A percentile compares a stretch with the other conserved stretches of the same genome.
Conservation (phyloP, 2,797 vertebrate genomes). For the Hyperoplus immaculatus region DNA sequence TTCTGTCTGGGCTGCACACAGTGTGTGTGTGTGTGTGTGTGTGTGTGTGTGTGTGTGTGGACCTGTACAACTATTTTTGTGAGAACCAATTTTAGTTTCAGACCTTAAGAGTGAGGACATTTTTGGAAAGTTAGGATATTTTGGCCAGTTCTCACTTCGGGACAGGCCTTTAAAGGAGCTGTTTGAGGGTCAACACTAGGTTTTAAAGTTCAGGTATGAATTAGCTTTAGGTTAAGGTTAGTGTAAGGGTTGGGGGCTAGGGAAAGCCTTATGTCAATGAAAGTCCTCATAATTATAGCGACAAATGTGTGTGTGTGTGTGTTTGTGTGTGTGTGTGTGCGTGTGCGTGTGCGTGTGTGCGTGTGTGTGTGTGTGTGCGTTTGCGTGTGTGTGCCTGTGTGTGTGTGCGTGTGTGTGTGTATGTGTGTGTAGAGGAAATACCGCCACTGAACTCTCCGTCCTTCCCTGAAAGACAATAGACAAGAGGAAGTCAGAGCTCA, state of each 20-base stretch:
- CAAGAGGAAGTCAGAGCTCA: slow-evolving; percentile 33
- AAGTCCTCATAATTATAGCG: too few relatives aligned
- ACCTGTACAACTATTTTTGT: too few relatives aligned
- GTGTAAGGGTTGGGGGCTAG: too few relatives aligned
- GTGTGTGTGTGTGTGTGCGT: background rate
- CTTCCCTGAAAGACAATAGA: slow-evolving; percentile 26
- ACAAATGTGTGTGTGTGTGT: slow-evolving; percentile 16
- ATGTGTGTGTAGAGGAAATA: slow-evolving; percentile 31
- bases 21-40: slow-evolving; percentile 27
- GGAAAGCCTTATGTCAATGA: too few relatives aligned
- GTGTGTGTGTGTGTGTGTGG: slow-evolving; percentile 7
- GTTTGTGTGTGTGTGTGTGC: slow-evolving; percentile 40
- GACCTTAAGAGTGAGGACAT: too few relatives aligned
- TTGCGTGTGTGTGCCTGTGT: background rate
- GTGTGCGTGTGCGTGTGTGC: background rate
- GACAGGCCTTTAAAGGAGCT: too few relatives aligned
- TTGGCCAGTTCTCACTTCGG: too few relatives aligned
- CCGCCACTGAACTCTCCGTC: slow-evolving; percentile 20
- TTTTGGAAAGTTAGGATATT: too few relatives aligned
- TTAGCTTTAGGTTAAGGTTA: too few relatives aligned
- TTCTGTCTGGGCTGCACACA: slow-evolving; percentile 41
- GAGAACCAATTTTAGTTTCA: too few relatives aligned
- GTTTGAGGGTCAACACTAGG: too few relatives aligned
- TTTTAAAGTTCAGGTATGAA: too few relatives aligned
- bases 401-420: slow-evolving; percentile 12